Base-by-base conservation (phyloP, 2,797 vertebrate genomes). In the Craterocephalus amniculus region DNA sequence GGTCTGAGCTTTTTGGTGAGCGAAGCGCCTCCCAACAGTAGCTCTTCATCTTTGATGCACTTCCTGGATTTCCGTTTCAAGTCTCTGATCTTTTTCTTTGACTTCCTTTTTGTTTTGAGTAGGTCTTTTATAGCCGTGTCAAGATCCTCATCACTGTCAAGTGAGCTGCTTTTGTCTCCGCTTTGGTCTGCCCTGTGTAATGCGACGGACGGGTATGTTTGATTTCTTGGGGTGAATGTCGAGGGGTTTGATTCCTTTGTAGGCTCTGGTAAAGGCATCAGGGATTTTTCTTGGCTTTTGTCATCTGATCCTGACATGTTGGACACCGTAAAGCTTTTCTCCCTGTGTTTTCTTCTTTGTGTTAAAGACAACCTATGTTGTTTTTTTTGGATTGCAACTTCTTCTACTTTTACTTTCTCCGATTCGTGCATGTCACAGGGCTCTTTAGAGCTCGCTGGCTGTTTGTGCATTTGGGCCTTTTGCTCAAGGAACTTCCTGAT, bases 81-180 rank as follows among this genome's bases (percentile, higher is more conserved):
- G 58, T 96, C 96, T 82, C 92, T 95, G 0, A 84, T 76, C 74
- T 95, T 95, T 88, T 93, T 97, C 90, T 94, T 97, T 6, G 95
- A 85, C 78, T 94, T 97, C 69, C 94, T 96, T 87, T 98, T 99
- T 6, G 98, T 99, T 40, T 95, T 92, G 4, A 99, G 84, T 64
- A 99, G 86, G 83, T 99, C 97, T 93, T 97, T 99, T 76, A 98
- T 99, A 13, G 97, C 98, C 0, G 94, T 94, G 43, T 99, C 97
- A 0, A 99, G 93, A 84, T 99, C 98, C 80, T 98, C 97, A 6
- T 99, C 97, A 0, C 97, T 99, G 90, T 99, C 98, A 64, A 99
- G 90, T 0, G 98, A 99, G 78, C 98, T 99, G 92, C 97, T 99
- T 87, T 99, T 97, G 74, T 97, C 97, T 38, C 89, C 95, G 65